phyloP scores from a whole-genome alignment of 2,888 invertebrate genomes.

The Gymnosoma rotundatum region DNA sequence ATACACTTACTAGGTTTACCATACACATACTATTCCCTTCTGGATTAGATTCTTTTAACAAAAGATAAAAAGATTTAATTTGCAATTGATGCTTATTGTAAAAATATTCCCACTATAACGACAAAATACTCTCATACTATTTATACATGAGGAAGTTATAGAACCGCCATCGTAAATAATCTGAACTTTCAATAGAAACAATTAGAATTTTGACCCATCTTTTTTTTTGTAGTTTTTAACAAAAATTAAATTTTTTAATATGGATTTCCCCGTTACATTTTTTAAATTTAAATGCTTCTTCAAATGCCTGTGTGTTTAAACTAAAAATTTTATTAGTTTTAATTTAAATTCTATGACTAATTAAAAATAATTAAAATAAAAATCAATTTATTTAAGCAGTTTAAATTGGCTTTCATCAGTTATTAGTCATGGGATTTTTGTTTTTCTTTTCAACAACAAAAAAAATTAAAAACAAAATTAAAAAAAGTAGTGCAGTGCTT shows the following conservation, averaged over 20 bases:
- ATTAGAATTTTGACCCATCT: background rate
- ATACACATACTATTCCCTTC: no score
- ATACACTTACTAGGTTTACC: no score
- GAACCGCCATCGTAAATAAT: no score
- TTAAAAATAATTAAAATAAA: constrained; percentile 57
- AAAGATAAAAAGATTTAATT: no score
- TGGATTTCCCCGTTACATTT: constrained; percentile 6
- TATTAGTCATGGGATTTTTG: constrained; percentile 59
- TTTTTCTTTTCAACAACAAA: background rate
- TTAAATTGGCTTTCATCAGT: constrained; percentile 35
- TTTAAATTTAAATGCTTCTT: background rate
- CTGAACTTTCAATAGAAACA: no score
- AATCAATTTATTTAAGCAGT: constrained; percentile 42
- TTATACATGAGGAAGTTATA: no score
- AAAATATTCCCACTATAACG: no score
- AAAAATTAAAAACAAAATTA: background rate
- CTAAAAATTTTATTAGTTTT: constrained; percentile 55
- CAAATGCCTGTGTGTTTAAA: constrained; percentile 18
- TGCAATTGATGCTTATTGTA: no score
- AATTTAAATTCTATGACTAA: constrained; percentile 66
- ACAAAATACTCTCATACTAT: no score
- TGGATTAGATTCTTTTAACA: no score
- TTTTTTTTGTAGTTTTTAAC: background rate
- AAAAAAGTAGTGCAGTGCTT: constrained; percentile 22
- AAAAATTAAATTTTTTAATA: constrained; percentile 4